Evolutionary conservation across 1,140 invertebrate genomes (phyloP).

Genomic region (Danaus melanippus): DNA sequence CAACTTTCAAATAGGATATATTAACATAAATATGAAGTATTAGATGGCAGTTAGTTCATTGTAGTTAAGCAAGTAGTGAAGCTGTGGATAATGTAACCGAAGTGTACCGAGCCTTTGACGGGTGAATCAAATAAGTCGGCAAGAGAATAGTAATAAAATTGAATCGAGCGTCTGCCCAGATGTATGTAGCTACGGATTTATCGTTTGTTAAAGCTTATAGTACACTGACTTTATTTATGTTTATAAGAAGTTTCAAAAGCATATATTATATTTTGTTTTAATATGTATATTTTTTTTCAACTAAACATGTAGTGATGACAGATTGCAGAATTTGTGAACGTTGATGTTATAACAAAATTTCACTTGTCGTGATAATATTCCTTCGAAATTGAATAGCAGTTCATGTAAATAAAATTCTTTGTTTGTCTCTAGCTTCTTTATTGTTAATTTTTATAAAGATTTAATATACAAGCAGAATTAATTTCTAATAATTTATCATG

Average conservation of each 20-base stretch:
- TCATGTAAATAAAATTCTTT: too few species aligned
- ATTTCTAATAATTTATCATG: background rate
- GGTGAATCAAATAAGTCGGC: conserved; percentile 64
- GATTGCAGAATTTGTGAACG: too few species aligned
- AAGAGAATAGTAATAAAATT: conserved; percentile 70
- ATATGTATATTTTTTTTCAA: conserved; percentile 7
- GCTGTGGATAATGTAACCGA: conserved; percentile 54
- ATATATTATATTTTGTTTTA: conserved; percentile 4
- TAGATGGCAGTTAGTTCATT: too few species aligned
- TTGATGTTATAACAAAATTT: too few species aligned
- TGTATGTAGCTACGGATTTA: conserved; percentile 61
- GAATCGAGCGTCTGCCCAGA: conserved; percentile 62
- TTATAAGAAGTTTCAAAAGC: too few species aligned
- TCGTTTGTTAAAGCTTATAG: conserved; percentile 32
- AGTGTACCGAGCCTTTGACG: conserved; percentile 57
- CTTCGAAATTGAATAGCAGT: too few species aligned
- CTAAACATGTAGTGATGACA: background rate
- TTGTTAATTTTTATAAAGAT: too few species aligned
- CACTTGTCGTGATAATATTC: too few species aligned
- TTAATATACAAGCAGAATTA: too few species aligned
- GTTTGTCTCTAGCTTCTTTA: too few species aligned
- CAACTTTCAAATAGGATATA: too few species aligned
- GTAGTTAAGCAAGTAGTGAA: conserved; percentile 14
- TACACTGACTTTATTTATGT: conserved; percentile 20
- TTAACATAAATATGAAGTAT: too few species aligned